Evolutionary conservation across 2,113 vertebrate genomes (phyloP), one percentile per base, ranked within the genome.

Genomic region (Oryzias javanicus): DNA sequence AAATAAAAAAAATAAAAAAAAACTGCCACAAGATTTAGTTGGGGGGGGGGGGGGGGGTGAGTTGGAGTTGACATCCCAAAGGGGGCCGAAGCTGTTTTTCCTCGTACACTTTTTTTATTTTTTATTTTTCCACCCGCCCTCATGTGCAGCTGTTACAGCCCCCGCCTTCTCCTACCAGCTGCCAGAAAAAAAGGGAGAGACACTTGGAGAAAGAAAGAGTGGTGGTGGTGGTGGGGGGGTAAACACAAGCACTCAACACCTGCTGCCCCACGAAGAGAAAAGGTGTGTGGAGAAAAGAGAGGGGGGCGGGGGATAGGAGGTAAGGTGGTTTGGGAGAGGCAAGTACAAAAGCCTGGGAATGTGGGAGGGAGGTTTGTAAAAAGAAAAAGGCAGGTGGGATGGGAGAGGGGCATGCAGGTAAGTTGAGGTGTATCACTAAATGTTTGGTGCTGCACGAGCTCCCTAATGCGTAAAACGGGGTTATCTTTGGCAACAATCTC

Each of bases 111-210:
- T 78, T 75, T 25, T 35, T 35, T 35, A 13, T 74, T 78, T 85
- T 73, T 78, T 65, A 69, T 64, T 67, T 66, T 64, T 84, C 87
- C 86, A 74, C 79, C 81, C 88, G 65, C 88, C 85, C 88, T 72
- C 83, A 78, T 86, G 83, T 92, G 90, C 92, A 94, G 93, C 92
- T 94, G 92, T 91, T 92, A 90, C 79, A 86, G 81, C 86, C 83
- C 76, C 86, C 81, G 91, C 86, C 83, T 68, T 81, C 72, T 76
- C 81, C 67, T 76, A 80, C 92, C 93, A 94, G 93, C 93, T 94
- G 92, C 93, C 90, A 90, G 78, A 83, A 74, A 88, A 74, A 64
- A 56, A 56, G 42, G 48, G 48, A 73, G 19, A 50, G 55, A 64
- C 17, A 72, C n/a, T 60, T 24, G 54, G 72, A 63, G 64, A 58